Evolutionary conservation across 2,113 vertebrate genomes (phyloP).

Genomic region (Cacatua alba): DNA sequence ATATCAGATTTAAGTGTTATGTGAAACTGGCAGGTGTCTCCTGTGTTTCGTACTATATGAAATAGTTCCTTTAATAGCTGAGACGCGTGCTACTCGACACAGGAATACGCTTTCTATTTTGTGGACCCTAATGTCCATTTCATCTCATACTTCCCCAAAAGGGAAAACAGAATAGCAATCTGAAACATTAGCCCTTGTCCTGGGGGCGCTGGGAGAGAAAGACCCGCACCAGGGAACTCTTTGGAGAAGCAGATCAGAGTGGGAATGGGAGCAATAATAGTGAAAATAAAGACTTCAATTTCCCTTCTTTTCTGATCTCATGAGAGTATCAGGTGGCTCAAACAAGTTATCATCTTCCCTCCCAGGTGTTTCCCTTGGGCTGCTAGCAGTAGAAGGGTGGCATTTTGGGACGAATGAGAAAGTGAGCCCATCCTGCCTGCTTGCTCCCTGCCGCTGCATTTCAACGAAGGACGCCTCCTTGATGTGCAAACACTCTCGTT

Average conservation of each 20-base stretch:
- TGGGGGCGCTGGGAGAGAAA: neutral
- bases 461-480: conserved; percentile 1
- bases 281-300: neutral
- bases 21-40: neutral
- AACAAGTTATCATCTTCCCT: neutral
- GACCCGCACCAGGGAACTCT: neutral
- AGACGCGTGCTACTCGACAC: neutral
- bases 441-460: neutral
- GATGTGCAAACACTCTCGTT: conserved; percentile 17
- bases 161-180: fast-evolving
- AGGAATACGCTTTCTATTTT: neutral
- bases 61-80: neutral
- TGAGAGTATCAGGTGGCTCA: neutral
- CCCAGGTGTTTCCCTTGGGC: neutral
- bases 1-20: neutral
- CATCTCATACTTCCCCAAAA: neutral
- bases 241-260: neutral
- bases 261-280: neutral
- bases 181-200: neutral
- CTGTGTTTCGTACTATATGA: neutral
- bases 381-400: neutral
- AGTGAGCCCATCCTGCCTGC: neutral
- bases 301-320: neutral
- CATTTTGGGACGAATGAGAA: neutral
- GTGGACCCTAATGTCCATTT: neutral